Conservation (phyloP, 2,113 vertebrate species). For the Leptocoma aspasia region DNA sequence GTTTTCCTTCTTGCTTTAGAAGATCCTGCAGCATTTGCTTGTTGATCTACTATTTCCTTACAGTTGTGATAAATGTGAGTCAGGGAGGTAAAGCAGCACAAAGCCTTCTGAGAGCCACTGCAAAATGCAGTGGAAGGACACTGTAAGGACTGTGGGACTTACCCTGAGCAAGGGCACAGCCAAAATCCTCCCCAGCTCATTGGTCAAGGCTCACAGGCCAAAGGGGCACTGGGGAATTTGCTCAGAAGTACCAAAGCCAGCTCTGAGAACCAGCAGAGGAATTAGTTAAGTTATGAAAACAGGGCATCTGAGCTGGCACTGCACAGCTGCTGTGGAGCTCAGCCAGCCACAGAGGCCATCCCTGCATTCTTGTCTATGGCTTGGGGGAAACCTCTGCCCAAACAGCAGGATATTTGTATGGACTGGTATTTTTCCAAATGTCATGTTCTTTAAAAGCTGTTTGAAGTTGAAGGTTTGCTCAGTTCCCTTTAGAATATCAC, state of each 20-base stretch:
- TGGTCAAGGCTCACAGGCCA: background rate
- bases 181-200: background rate
- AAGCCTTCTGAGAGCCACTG: background rate
- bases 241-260: background rate
- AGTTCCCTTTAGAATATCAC: conserved; percentile 9
- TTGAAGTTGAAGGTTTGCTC: conserved; percentile 35
- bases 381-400: background rate
- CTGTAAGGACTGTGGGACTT: background rate
- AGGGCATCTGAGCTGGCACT: background rate
- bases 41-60: background rate
- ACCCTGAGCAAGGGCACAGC: background rate
- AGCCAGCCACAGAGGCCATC: background rate
- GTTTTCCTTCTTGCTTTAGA: background rate
- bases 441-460: conserved; percentile 24
- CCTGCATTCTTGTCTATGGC: background rate
- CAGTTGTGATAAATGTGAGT: background rate
- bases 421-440: conserved; percentile 45
- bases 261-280: background rate
- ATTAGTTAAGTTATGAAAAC: background rate
- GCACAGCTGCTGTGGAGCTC: background rate
- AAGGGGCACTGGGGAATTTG: background rate
- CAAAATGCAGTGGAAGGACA: background rate
- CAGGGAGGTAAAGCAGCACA: background rate
- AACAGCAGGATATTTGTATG: background rate
- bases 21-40: background rate